These are phyloP conservation scores for Ceyx cyanopectus DNA, from an alignment of 2,113 vertebrate species.

Conservation along the genomic window DNA sequence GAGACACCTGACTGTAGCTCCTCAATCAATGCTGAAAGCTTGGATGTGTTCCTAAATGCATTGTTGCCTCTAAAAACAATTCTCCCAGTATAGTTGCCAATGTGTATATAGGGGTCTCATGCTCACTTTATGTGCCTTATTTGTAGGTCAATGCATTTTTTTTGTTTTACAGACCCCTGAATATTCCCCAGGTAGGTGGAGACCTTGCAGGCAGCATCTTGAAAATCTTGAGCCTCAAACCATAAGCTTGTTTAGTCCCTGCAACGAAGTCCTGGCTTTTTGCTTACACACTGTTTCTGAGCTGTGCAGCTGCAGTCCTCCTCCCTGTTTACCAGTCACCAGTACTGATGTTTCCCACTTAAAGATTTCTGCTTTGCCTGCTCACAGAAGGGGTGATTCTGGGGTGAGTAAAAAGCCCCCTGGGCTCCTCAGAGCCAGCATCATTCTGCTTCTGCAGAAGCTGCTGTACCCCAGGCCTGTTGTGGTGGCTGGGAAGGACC, in stretches of 20 bases:
- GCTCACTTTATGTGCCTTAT: background rate
- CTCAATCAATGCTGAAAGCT: background rate
- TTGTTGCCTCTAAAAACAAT: background rate
- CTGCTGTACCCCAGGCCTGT: background rate
- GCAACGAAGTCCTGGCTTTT: background rate
- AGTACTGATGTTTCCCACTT: constrained; percentile 2
- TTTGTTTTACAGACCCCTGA: background rate
- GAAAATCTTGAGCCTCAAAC: background rate
- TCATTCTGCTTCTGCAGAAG: background rate
- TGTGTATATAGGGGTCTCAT: rapidly evolving
- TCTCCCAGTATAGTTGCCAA: background rate
- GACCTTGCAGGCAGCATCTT: background rate
- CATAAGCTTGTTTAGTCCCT: background rate
- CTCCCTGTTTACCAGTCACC: constrained; percentile 12
- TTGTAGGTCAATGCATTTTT: background rate
- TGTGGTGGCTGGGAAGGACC: background rate
- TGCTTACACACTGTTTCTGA: constrained; percentile 20
- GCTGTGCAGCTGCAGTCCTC: constrained; percentile 54
- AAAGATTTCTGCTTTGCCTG: constrained; percentile 23
- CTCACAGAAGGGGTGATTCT: background rate
- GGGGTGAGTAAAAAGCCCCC: background rate
- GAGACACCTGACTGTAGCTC: background rate
- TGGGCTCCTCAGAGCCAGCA: background rate
- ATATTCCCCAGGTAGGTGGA: background rate
- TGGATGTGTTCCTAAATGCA: background rate